phyloP scores from a whole-genome alignment of 2,797 vertebrate species.

The Garrulus glandarius region DNA sequence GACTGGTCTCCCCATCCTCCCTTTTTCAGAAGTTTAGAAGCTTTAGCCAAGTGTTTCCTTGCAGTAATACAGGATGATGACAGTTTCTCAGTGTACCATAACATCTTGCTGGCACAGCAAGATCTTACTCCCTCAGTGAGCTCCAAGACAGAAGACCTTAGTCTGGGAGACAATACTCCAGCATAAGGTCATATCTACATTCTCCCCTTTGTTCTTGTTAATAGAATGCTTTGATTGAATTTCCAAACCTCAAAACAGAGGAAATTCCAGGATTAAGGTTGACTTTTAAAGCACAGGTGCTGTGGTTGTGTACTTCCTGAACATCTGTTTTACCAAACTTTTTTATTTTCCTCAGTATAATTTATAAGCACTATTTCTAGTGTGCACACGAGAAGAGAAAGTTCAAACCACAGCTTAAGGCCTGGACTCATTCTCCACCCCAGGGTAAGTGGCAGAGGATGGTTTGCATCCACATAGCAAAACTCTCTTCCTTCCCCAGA shows the following conservation, averaged over 20 bases:
- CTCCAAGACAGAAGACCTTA: not conserved
- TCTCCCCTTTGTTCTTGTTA: not conserved
- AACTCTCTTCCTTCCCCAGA: not conserved
- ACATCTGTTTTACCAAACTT: not conserved
- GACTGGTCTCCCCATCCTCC: not conserved
- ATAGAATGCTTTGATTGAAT: conserved; percentile 5
- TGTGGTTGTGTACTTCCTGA: conserved; percentile 4
- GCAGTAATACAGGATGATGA: not conserved
- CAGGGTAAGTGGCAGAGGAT: not conserved
- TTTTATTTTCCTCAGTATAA: not conserved
- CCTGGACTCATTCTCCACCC: not conserved
- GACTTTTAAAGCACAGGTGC: conserved; percentile 14
- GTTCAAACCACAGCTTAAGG: conserved; percentile 12
- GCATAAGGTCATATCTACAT: not conserved
- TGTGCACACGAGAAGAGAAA: not conserved
- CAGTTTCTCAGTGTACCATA: not conserved
- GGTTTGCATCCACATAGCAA: not conserved
- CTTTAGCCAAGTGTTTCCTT: not conserved
- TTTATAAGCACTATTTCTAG: conserved; percentile 5
- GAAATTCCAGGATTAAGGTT: conserved; percentile 13
- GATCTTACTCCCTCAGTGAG: not conserved
- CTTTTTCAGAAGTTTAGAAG: not conserved
- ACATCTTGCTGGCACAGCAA: not conserved
- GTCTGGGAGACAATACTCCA: not conserved
- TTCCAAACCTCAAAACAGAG: conserved; percentile 16